These are phyloP conservation scores for Patella ulyssiponensis DNA, from an alignment of 2,888 invertebrate genomes.

Conservation along the genomic window DNA sequence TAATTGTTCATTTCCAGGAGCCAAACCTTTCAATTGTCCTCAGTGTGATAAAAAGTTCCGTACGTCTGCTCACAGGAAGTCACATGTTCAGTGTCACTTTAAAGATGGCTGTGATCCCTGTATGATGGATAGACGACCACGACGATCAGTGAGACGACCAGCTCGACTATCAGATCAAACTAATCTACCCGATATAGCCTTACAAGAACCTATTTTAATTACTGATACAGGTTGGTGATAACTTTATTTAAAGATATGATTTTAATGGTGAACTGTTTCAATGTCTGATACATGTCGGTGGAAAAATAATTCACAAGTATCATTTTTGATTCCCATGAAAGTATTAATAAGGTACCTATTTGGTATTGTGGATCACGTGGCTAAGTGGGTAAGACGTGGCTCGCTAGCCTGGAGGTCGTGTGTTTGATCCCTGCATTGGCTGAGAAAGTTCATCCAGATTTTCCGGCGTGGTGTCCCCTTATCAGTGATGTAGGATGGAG, in stretches of 20 bases:
- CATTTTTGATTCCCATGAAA: not conserved
- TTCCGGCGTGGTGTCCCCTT: too few species aligned
- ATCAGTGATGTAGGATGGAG: too few species aligned
- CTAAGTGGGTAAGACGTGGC: too few species aligned
- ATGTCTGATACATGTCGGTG: not conserved
- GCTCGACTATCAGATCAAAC: conserved; percentile 44
- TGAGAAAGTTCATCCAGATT: too few species aligned
- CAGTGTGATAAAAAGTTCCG: conserved; percentile 70
- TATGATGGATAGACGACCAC: conserved; percentile 36
- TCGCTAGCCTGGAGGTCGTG: too few species aligned
- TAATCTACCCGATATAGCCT: conserved; percentile 72
- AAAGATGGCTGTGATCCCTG: conserved; percentile 39
- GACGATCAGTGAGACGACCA: conserved; percentile 40
- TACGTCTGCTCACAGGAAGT: conserved; percentile 69
- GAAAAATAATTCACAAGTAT: not conserved
- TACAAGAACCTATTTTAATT: conserved; percentile 76
- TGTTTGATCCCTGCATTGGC: too few species aligned
- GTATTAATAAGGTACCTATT: too few species aligned
- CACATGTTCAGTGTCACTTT: conserved; percentile 66
- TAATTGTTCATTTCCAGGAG: conserved; percentile 58
- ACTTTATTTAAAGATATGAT: not conserved
- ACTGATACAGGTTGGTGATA: conserved; percentile 72
- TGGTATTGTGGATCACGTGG: too few species aligned
- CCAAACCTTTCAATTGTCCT: conserved; percentile 72
- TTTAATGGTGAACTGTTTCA: not conserved